Evolutionary conservation across 1,140 invertebrate genomes (phyloP).

Genomic region (Drosophila kohkoa): DNA sequence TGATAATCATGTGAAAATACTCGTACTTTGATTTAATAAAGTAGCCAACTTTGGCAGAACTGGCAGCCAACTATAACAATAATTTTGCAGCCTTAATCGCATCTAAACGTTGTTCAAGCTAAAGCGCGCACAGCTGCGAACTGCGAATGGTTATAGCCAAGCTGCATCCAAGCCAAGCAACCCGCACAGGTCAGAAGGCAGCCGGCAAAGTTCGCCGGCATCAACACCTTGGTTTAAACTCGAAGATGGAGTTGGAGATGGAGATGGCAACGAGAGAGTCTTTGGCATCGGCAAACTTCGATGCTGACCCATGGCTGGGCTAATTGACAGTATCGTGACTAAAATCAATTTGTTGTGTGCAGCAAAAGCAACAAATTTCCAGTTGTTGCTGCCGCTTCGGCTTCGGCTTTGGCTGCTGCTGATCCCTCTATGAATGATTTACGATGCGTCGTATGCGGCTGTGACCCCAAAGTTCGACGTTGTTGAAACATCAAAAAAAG

Average conservation of each 20-base stretch:
- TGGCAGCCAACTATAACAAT: conserved; percentile 73
- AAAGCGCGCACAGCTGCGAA: conserved; percentile 52
- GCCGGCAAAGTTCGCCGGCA: conserved; percentile 61
- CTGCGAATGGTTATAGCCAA: not conserved
- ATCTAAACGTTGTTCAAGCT: conserved; percentile 58
- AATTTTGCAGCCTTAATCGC: conserved; percentile 79
- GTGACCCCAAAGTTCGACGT: conserved; percentile 79
- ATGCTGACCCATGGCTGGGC: conserved; percentile 77
- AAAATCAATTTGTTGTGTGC: conserved; percentile 83
- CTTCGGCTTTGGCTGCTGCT: conserved; percentile 17
- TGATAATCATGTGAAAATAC: conserved; percentile 81
- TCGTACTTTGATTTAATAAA: conserved; percentile 77
- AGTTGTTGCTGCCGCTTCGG: conserved; percentile 54
- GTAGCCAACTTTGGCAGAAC: conserved; percentile 56
- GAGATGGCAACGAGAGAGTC: not conserved
- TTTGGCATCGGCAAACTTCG: conserved; percentile 1
- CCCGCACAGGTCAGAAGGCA: conserved; percentile 54
- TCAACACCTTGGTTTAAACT: conserved; percentile 65
- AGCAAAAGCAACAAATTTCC: conserved; percentile 78
- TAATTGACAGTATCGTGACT: conserved; percentile 84
- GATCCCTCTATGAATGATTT: conserved; percentile 81
- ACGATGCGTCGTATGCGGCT: conserved; percentile 76
- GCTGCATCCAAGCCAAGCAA: not conserved
- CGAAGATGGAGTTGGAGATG: conserved; percentile 23
- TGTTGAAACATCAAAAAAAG: conserved; percentile 81